These are phyloP conservation scores for Murina feae DNA, from an alignment of 2,113 vertebrate genomes.

Conservation along the genomic window DNA sequence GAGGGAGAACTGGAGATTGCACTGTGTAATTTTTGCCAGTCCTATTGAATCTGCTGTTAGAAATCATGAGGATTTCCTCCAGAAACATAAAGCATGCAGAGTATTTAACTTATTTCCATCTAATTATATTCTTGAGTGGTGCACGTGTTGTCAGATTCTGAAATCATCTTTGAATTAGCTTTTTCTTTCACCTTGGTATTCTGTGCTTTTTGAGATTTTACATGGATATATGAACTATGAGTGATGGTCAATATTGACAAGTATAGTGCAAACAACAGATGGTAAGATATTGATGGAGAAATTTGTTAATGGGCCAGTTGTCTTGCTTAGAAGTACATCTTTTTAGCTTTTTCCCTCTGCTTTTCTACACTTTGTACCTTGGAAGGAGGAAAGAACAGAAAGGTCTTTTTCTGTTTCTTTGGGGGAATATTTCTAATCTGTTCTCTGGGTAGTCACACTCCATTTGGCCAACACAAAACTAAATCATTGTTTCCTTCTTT, in stretches of 20 bases:
- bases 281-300: slow-evolving; percentile 59
- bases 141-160: background rate
- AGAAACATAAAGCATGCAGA: background rate
- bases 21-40: background rate
- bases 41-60: background rate
- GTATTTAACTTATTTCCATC: background rate
- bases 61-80: background rate
- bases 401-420: background rate
- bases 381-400: background rate
- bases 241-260: slow-evolving; percentile 67
- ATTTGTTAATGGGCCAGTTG: slow-evolving; percentile 66
- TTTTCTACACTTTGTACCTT: background rate
- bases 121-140: background rate
- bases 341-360: background rate
- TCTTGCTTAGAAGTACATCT: slow-evolving; percentile 53
- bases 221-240: slow-evolving; percentile 36
- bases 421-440: background rate
- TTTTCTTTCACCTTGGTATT: background rate
- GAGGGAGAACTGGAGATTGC: background rate
- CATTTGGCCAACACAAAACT: background rate
- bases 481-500: background rate
- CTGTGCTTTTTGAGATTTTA: slow-evolving; percentile 30
- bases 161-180: background rate
- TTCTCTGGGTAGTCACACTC: background rate
- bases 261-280: slow-evolving; percentile 57